Base-by-base conservation (phyloP, 1,140 invertebrate genomes). In the Lycorma delicatula region DNA sequence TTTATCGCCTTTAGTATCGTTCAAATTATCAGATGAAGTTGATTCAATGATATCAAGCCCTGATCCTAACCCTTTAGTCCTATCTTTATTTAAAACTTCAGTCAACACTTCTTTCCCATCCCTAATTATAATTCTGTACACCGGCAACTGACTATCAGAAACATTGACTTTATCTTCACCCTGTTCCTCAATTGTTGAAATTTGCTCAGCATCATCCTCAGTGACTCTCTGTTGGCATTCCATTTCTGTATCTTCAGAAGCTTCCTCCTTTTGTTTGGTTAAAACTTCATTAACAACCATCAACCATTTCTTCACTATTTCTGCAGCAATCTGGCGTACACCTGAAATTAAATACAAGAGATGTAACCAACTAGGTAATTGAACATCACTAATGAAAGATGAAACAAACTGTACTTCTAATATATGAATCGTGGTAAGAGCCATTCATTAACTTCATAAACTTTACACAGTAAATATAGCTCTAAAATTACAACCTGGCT, bases 301-400 rank as follows among this genome's bases (percentile, higher is more conserved):
- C 63, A 93, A 77, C 93, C 93, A 96, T 70, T 89, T 85, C 63
- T 91, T 85, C n/a, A 95, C 91, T 38, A 95, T 75, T 67, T 85
- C 82, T 50, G 81, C 80, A 16, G 91, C 89, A 58, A 92, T 70
- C 44, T 78, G 72, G 65, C 82, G 78, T 25, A 89, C 84, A 66
- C 76, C 84, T 86, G 72, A 64, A 74, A 79, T 69, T 60, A 69
- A 72, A 73, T 69, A 69, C 53, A 60, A 65, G 47, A 59, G 55
- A 28, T 31, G 54, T 47, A 46, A 51, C 34, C 12, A 53, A 51
- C 38, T 16, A 29, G 12, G 34, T 0, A 53, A 2, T 23, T n/a
- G 36, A 61, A 29, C 25, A n/a, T n/a, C 34, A 59, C 22, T 11
- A 34, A 11, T 11, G 31, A 34, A 34, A 53, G 28, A 59, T 34